Percentiles rank a stretch among this genome's conserved stretches.
Conservation (phyloP, 2,888 invertebrate species). For the Thereva nobilitata region DNA sequence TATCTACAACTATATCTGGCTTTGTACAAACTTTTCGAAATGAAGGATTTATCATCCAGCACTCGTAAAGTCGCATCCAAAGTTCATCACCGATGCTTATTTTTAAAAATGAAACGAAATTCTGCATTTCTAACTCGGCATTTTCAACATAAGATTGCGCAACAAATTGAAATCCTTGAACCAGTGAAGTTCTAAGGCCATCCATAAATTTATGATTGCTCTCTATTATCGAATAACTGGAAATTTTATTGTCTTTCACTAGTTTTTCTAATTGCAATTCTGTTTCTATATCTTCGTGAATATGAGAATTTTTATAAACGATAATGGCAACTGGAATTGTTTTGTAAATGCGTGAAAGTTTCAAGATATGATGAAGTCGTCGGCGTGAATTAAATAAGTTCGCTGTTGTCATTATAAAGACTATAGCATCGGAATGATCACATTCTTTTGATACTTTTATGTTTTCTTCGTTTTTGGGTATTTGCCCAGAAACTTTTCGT, state of each 20-base stretch:
- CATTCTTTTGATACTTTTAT: slow-evolving; percentile 45
- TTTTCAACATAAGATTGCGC: slow-evolving; percentile 60
- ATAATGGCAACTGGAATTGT: slow-evolving; percentile 51
- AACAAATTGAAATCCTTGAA: slow-evolving; percentile 61
- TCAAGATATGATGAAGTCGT: slow-evolving; percentile 49
- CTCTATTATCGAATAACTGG: slow-evolving; percentile 48
- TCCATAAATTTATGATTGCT: slow-evolving; percentile 46
- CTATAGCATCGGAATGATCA: slow-evolving; percentile 50
- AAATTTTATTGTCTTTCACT: slow-evolving; percentile 59
- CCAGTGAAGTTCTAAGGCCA: slow-evolving; percentile 58
- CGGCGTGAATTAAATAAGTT: slow-evolving; percentile 44
- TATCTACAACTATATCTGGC: slow-evolving; percentile 62
- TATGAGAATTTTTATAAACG: slow-evolving; percentile 44
- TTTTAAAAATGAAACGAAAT: slow-evolving; percentile 62
- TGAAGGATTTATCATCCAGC: slow-evolving; percentile 48
- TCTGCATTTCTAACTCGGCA: slow-evolving; percentile 64
- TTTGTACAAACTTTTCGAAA: slow-evolving; percentile 53
- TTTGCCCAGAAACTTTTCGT: slow-evolving; percentile 50
- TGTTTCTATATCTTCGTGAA: slow-evolving; percentile 37
- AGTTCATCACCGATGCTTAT: slow-evolving; percentile 66
- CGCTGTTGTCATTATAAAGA: slow-evolving; percentile 48
- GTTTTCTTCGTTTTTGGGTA: slow-evolving; percentile 49
- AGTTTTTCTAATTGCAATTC: slow-evolving; percentile 45
- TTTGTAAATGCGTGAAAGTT: slow-evolving; percentile 44
- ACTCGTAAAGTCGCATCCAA: slow-evolving; percentile 62